These are phyloP conservation scores for Cyanocitta stelleri DNA, from an alignment of 2,113 vertebrate species.

Conservation along the genomic window DNA sequence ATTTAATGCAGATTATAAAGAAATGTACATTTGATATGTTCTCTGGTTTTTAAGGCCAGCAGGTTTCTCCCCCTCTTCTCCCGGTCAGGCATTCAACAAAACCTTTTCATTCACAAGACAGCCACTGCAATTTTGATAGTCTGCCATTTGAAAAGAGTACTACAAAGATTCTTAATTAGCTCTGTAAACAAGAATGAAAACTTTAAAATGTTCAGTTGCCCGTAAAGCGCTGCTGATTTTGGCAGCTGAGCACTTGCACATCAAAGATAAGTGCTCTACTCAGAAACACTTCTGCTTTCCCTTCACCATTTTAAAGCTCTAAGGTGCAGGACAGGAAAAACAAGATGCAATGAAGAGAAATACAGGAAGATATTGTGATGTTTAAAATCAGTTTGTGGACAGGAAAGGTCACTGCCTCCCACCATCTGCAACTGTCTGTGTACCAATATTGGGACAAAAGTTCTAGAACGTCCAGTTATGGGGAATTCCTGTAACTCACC, in stretches of 20 bases:
- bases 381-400: background rate
- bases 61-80: background rate
- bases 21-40: background rate
- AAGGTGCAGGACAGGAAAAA: background rate
- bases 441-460: background rate
- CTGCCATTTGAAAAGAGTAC: background rate
- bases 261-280: background rate
- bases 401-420: background rate
- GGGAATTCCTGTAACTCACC: background rate
- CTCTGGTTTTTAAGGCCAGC: background rate
- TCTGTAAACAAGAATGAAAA: slow-evolving; percentile 28
- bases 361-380: background rate
- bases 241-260: background rate
- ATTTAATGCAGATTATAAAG: background rate
- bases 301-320: background rate
- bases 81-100: background rate
- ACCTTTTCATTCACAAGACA: background rate
- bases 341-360: background rate
- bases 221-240: background rate
- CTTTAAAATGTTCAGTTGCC: background rate
- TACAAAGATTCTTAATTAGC: background rate
- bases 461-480: background rate
- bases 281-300: background rate
- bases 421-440: background rate
- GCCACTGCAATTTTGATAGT: background rate